A percentile compares a stretch with the other conserved stretches of the same genome.
These are phyloP conservation scores for Melipona beecheii DNA, from an alignment of 2,888 invertebrate genomes.

Conservation along the genomic window DNA sequence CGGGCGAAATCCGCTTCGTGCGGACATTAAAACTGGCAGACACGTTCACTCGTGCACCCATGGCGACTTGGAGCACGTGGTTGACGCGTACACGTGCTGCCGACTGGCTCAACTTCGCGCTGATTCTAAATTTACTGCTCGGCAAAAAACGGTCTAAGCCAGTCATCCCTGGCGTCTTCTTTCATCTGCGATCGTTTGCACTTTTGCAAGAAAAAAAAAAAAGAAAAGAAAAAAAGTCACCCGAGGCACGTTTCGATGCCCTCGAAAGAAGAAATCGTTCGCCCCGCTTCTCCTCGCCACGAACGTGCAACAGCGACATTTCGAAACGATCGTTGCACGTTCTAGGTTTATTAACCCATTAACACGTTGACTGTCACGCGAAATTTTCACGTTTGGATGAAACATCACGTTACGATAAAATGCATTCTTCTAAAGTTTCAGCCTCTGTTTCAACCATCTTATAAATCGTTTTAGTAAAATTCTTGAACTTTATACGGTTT, in stretches of 20 bases:
- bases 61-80: conserved; percentile 2
- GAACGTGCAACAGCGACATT: not conserved
- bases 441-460: too few relatives aligned
- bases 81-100: conserved; percentile 51
- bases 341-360: too few relatives aligned
- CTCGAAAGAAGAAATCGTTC: not conserved
- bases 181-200: conserved; percentile 50
- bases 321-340: not conserved
- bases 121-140: conserved; percentile 49
- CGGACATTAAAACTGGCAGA: not conserved
- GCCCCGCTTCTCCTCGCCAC: too few relatives aligned
- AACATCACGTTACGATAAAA: too few relatives aligned
- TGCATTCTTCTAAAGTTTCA: too few relatives aligned
- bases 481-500: too few relatives aligned
- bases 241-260: not conserved
- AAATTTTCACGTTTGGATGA: too few relatives aligned
- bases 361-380: too few relatives aligned
- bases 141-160: conserved; percentile 7
- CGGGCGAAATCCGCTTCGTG: not conserved
- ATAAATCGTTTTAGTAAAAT: too few relatives aligned
- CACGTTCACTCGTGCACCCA: not conserved
- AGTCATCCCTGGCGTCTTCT: conserved; percentile 42
- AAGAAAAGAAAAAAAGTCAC: not conserved
- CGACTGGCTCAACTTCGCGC: conserved; percentile 38
- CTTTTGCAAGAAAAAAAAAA: not conserved